Conservation (phyloP, 2,113 vertebrate genomes). For the Accipiter virgatus region DNA sequence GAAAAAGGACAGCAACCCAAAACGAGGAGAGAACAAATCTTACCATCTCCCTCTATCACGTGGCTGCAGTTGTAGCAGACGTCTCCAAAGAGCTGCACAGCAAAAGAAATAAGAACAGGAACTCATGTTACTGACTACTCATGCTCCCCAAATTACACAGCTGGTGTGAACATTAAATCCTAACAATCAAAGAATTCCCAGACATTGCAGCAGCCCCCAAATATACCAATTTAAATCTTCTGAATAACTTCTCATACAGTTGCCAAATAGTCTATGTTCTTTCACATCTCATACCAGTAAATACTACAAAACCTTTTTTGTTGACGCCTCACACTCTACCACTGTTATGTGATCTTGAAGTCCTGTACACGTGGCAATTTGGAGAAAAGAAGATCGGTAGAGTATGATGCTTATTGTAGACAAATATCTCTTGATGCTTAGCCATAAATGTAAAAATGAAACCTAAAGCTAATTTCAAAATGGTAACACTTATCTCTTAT, state of each 20-base stretch:
- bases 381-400: background rate
- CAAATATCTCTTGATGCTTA: background rate
- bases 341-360: background rate
- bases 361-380: background rate
- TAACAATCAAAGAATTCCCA: slow-evolving; percentile 25
- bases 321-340: slow-evolving; percentile 12
- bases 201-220: background rate
- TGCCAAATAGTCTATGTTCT: background rate
- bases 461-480: background rate
- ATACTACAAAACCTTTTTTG: slow-evolving; percentile 23
- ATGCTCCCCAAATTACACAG: slow-evolving; percentile 2
- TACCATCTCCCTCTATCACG: slow-evolving; percentile 95
- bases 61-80: slow-evolving; percentile 95
- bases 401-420: background rate
- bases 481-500: background rate
- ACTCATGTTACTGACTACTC: background rate
- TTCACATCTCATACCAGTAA: slow-evolving; percentile 6
- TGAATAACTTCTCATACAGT: slow-evolving; percentile 39
- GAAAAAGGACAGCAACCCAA: background rate
- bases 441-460: background rate
- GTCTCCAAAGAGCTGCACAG: slow-evolving; percentile 89
- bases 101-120: slow-evolving; percentile 1
- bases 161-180: slow-evolving; percentile 21
- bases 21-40: slow-evolving; percentile 53
- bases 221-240: background rate